Evolutionary conservation across 2,113 vertebrate genomes (phyloP), one percentile per base, ranked within the genome.

Genomic region (Hyperopisus bebe): DNA sequence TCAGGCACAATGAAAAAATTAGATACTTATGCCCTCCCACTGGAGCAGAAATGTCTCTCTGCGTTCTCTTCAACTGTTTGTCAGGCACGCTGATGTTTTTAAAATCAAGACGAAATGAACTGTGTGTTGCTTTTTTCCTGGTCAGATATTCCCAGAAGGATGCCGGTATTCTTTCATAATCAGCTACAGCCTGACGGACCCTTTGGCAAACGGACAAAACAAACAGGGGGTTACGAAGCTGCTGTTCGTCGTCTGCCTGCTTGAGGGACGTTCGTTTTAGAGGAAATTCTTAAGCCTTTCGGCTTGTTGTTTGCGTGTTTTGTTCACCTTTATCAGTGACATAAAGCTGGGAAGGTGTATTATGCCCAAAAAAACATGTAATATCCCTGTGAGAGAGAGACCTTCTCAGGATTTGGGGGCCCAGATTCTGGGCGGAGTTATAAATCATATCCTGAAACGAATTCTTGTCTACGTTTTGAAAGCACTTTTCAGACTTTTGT

Each of bases 71-170:
- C 87, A 50, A n/a, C 9, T 86, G 83, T 50, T 47, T 84, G 35
- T 83, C 80, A 46, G 35, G 19, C 21, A 24, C 2, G 9, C 46
- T 13, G 82, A 10, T 86, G 44, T 86, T 86, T 48, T 86, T 50
- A 86, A 50, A 50, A 50, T 86, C 83, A 86, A 47, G 47, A 86
- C 83, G 44, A 86, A 48, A 86, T 48, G 44, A 27, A 86, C 50
- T 46, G 74, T 80, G 31, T 80, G 31, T 39, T 80, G 31, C 44
- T 86, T 13, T 85, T 85, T 39, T 80, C n/a, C 47, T 50, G 47
- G 24, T 48, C 83, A 86, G 44, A 86, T 50, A 86, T 86, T 86
- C 83, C 83, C 83, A 86, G 83, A 86, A 86, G 83, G 47, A 86
- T 27, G 44, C 21, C 21, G n/a, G 9, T 50, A 86, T 86, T 86